Evolutionary conservation across 2,797 vertebrate genomes (phyloP), one percentile per base, ranked within the genome.

Genomic region (Ibycter americanus): DNA sequence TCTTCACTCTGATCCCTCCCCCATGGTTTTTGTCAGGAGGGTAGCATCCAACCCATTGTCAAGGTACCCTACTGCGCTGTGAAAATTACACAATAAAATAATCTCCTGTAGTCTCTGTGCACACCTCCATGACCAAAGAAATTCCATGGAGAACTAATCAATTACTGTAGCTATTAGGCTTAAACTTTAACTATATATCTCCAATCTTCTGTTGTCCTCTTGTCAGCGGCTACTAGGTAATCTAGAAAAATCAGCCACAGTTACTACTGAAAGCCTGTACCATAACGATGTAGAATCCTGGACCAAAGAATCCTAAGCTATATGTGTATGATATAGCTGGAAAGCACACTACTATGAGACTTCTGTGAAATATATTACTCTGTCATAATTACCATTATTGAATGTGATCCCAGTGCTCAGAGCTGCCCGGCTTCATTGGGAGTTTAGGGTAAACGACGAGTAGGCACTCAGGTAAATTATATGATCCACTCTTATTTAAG

Each of bases 41-140:
- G 70, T 81, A 85, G 76, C 61, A 78, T 87, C 92, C 78, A 84
- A n/a, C 73, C 81, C 51, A 89, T 93, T 97, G 84, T 92, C 58
- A 70, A 46, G 51, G 70, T 83, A 84, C 52, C 87, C 92, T 70
- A 83, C 78, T 62, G 93, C 12, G 3, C 77, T 83, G 84, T 7
- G 25, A 89, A 96, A 97, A 97, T 89, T 71, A 76, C 71, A 77
- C 96, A 94, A 89, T 97, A 96, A 97, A 97, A 95, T 93, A 47
- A 96, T 95, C 93, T 93, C 91, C 89, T 87, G 52, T 90, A 85
- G 90, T 52, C 59, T 86, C 90, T 44, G 63, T 54, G 74, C 83
- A 90, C 94, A 93, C 91, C 94, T 94, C 97, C 90, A 49, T 87
- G 87, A 91, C 95, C 84, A 89, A 92, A 96, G 87, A 91, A 97